Conservation (phyloP, 2,888 invertebrate genomes). For the Labia minor region DNA sequence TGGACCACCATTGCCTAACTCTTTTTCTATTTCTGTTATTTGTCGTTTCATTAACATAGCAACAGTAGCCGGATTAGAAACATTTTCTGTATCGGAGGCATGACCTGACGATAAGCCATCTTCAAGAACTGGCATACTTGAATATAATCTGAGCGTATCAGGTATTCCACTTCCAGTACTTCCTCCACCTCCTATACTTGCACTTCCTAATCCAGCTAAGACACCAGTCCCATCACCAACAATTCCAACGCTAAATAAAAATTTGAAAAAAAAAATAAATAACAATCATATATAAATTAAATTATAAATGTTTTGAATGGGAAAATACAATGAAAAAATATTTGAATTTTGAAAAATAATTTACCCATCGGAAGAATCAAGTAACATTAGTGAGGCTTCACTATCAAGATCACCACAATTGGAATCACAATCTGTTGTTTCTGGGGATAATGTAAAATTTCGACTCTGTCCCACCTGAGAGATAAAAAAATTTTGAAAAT, state of each 20-base stretch:
- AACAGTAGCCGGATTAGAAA: conserved; percentile 40
- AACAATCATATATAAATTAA: too few species aligned
- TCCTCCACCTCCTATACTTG: conserved; percentile 14
- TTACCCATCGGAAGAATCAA: conserved; percentile 39
- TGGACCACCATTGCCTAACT: conserved; percentile 51
- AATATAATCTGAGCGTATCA: conserved; percentile 55
- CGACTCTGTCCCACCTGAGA: conserved; percentile 55
- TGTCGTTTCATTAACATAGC: conserved; percentile 48
- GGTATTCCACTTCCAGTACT: conserved; percentile 33
- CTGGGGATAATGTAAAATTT: conserved; percentile 82
- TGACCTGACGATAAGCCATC: conserved; percentile 91
- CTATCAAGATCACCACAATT: conserved; percentile 78
- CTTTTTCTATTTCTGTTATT: conserved; percentile 60
- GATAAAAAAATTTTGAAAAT: background rate
- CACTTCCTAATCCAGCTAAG: conserved; percentile 41
- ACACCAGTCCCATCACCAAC: conserved; percentile 32
- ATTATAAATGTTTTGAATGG: too few species aligned
- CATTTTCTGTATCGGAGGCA: conserved; percentile 80
- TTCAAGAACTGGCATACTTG: conserved; percentile 82
- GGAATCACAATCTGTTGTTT: conserved; percentile 86
- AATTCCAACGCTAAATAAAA: conserved; percentile 14
- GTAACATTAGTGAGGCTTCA: conserved; percentile 64
- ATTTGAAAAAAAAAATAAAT: background rate
- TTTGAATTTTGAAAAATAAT: background rate
- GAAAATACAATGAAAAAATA: too few species aligned